Base-by-base conservation (phyloP, 2,888 invertebrate genomes). In the Andrena dorsata region DNA sequence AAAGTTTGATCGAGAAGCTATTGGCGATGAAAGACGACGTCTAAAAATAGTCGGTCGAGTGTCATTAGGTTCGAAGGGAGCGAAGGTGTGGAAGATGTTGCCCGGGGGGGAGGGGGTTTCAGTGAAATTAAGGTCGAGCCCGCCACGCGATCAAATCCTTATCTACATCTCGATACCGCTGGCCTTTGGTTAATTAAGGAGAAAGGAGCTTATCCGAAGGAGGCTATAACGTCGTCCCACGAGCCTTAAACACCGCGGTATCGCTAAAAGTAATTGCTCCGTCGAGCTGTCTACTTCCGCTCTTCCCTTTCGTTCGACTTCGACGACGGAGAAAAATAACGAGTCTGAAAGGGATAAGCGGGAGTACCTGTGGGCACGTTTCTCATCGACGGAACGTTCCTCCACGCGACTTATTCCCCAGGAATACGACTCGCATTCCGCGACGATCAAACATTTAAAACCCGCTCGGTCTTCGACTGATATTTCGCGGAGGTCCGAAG, bases 141-240 rank as follows among this genome's bases (percentile, higher is more conserved):
- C 80, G 76, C 82, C 84, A 82, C 83, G 80, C 87, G 90, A 90
- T 90, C 87, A 89, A 90, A 90, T 90, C 85, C 85, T 86, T 86
- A 90, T 90, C 86, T 89, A 79, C 82, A 89, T 91, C 89, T 89
- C 85, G 88, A 90, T 90, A 86, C 83, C 77, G 80, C 60, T 66
- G 76, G 83, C 79, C 83, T 82, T 88, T 83, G 85, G 85, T 86
- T 90, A 90, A 91, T 91, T 91, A 90, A 86, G 87, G 88, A 89
- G 86, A 88, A 86, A 88, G 86, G 80, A 86, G 87, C 85, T 84
- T 85, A 85, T 77, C 86, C 78, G 73, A 81, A 85, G 84, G 83
- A 86, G 81, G 81, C 86, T 76, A 83, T 84, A 88, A 82, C 76
- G 74, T 82, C 87, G 70, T 80, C 69, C 72, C 77, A 63, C 76